Evolutionary conservation across 2,113 vertebrate genomes (phyloP), one percentile per base, ranked within the genome.

Genomic region (Lamprotornis superbus): DNA sequence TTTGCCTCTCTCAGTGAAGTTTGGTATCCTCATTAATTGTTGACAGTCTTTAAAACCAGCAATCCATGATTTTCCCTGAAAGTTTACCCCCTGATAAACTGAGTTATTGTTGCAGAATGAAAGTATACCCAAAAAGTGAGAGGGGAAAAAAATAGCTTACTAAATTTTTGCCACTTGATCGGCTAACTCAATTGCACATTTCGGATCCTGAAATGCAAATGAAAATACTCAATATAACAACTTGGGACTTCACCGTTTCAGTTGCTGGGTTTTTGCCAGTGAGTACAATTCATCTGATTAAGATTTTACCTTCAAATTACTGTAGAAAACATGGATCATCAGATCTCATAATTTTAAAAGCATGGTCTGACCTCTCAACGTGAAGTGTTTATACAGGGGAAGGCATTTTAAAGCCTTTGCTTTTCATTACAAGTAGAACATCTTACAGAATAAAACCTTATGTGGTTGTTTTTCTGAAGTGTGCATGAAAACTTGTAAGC

Each of bases 1-100:
- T 97, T 92, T 93, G 84, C 87, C 63, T 93, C 87, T 92, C 93
- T 93, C 87, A 70, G 49, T 90, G 81, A 83, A 96, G 84, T 56
- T 59, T 74, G 50, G 89, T 69, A 86, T 83, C 83, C 53, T 77
- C 44, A 67, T 55, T 85, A 86, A 96, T 83, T 94, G 47, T 14
- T 71, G 68, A 63, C 79, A 64, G 35, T 46, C 81, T 30, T 92
- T 75, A 81, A 78, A 86, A 87, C 7, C 37, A 78, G 13, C 33
- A 96, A 64, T 57, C 25, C 46, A 67, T 28, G 52, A 71, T 75
- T 67, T 84, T 92, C 75, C 65, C 84, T 39, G 79, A 31, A 52
- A 83, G 18, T 37, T 67, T 50, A 61, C n/a, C 19, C 87, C 35
- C 19, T 76, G 49, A 80, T 80, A 74, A 63, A 47, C 40, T 68